These are phyloP conservation scores for Ardeotis arabs DNA, from an alignment of 2,113 vertebrate species.

Conservation along the genomic window DNA sequence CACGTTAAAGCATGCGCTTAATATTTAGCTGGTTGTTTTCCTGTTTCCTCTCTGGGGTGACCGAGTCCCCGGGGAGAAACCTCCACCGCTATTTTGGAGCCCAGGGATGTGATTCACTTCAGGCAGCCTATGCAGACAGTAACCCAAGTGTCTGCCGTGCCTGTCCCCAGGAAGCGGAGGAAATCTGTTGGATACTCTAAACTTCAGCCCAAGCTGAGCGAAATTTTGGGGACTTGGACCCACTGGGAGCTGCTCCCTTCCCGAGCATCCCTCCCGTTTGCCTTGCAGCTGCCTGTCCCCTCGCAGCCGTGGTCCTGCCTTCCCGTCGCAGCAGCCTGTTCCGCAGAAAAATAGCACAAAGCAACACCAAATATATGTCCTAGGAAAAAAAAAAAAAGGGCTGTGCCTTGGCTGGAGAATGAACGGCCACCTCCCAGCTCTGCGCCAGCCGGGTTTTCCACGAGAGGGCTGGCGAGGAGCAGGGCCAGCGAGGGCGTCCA, in stretches of 20 bases:
- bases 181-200: neutral
- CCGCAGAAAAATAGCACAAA: neutral
- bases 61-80: neutral
- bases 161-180: neutral
- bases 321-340: neutral
- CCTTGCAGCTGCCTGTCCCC: neutral
- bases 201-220: neutral
- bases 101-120: conserved; percentile 5
- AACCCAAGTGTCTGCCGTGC: neutral
- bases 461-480: neutral
- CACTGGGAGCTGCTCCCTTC: neutral
- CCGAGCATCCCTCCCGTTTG: neutral
- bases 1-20: neutral
- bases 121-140: neutral
- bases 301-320: neutral
- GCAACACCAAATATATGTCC: neutral
- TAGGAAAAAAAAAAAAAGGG: neutral
- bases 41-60: neutral
- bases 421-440: neutral
- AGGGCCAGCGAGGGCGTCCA: neutral
- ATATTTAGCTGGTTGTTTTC: neutral
- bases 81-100: neutral
- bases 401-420: neutral
- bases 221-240: neutral
- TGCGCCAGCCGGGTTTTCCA: neutral